Evolutionary conservation across 2,113 vertebrate genomes (phyloP), one percentile per base, ranked within the genome.

Genomic region (Conger conger): DNA sequence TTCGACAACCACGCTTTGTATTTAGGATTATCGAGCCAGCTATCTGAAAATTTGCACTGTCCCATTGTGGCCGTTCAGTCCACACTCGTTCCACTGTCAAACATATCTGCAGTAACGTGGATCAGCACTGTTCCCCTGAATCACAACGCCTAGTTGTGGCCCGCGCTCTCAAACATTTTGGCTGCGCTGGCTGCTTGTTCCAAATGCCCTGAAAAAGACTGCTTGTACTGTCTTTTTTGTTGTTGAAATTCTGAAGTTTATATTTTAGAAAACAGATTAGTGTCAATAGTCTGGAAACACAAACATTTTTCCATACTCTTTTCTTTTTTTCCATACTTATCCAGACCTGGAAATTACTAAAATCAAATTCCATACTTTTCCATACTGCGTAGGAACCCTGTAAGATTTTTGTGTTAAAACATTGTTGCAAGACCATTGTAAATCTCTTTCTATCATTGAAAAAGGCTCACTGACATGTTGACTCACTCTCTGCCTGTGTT

Each of bases 1-100:
- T 82, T 68, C 8, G 36, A 36, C 82, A 82, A 68, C 60, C 82
- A 73, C 18, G 36, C 82, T 38, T 63, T 82, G 27, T 63, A 68
- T 42, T 68, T 38, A 33, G 54, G 82, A 37, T 68, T 37, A 35
- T 63, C 18, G 38, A 82, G 35, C 57, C 54, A 68, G 35, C 33
- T 36, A 15, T 57, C 50, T 0, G 35, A 57, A 82, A 40, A 37
- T 35, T 73, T 63, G 54, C 60, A 42, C 68, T 73, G 38, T 38
- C 54, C 18, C 82, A 82, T 82, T 76, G 68, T 76, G 68, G 68
- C 68, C 54, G 54, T 57, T 57, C 54, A 57, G 54, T 57, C 54
- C 13, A 57, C 54, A 63, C 17, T 23, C 68, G 30, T 30, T 30
- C 30, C 68, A 76, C 11, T 11, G 68, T 33, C 23, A 33, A 76